These are phyloP conservation scores for Willisornis vidua DNA, from an alignment of 2,113 vertebrate genomes.

Conservation along the genomic window DNA sequence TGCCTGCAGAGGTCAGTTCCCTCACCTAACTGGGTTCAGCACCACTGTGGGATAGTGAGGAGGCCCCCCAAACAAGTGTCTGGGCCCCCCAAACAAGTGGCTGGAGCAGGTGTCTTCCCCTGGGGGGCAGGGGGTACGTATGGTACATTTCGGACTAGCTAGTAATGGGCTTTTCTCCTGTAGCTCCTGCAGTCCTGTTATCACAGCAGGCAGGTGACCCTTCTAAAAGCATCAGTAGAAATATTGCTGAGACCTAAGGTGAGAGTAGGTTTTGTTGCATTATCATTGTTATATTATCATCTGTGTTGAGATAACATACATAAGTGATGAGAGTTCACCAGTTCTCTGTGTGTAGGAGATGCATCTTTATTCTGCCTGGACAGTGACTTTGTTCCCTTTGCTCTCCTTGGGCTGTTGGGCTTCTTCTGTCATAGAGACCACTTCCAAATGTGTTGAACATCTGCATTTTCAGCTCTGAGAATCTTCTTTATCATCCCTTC, in stretches of 20 bases:
- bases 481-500: neutral
- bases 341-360: neutral
- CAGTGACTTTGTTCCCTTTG: neutral
- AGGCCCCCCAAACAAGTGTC: neutral
- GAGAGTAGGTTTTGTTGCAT: neutral
- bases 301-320: rapidly evolving
- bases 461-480: neutral
- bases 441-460: neutral
- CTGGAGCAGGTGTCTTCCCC: neutral
- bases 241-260: neutral
- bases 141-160: neutral
- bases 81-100: neutral
- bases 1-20: neutral
- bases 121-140: rapidly evolving
- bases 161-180: neutral
- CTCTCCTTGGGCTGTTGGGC: neutral
- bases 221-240: neutral
- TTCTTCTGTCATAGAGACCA: neutral
- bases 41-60: neutral
- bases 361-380: neutral
- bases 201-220: neutral
- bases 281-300: neutral
- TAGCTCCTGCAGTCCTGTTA: neutral
- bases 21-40: neutral
- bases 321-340: neutral